Percentiles rank a stretch among this genome's conserved stretches.
These are phyloP conservation scores for Trogon melanurus DNA, from an alignment of 2,113 vertebrate genomes.

Conservation along the genomic window DNA sequence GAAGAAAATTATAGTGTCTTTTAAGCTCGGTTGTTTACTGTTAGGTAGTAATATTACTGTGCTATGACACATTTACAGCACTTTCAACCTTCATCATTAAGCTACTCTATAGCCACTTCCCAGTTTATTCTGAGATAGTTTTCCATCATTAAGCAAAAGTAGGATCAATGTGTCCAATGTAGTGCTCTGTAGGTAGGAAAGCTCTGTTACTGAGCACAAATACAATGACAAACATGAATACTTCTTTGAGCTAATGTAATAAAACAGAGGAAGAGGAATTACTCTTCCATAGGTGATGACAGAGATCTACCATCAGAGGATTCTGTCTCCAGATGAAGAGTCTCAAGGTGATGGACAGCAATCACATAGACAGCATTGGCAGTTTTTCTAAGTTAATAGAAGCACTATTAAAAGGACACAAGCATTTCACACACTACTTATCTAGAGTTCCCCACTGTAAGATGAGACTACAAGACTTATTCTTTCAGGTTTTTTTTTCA, in stretches of 20 bases:
- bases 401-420: neutral
- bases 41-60: neutral
- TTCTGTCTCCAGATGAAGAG: neutral
- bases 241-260: neutral
- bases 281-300: neutral
- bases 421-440: neutral
- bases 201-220: neutral
- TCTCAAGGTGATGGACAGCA: neutral
- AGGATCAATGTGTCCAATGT: neutral
- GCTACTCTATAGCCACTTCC: neutral
- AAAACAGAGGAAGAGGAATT: neutral
- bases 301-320: neutral
- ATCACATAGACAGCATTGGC: neutral
- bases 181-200: neutral
- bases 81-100: constrained; percentile 40
- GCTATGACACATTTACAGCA: constrained; percentile 22
- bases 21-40: constrained; percentile 37
- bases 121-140: constrained; percentile 9
- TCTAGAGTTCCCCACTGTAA: neutral
- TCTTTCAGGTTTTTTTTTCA: neutral
- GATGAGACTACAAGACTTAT: neutral
- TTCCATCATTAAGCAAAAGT: neutral
- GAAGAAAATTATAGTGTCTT: constrained; percentile 18
- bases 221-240: neutral
- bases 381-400: neutral